Evolutionary conservation across 2,888 invertebrate genomes (phyloP), one percentile per base, ranked within the genome.

Genomic region (Drosophila silvestris): DNA sequence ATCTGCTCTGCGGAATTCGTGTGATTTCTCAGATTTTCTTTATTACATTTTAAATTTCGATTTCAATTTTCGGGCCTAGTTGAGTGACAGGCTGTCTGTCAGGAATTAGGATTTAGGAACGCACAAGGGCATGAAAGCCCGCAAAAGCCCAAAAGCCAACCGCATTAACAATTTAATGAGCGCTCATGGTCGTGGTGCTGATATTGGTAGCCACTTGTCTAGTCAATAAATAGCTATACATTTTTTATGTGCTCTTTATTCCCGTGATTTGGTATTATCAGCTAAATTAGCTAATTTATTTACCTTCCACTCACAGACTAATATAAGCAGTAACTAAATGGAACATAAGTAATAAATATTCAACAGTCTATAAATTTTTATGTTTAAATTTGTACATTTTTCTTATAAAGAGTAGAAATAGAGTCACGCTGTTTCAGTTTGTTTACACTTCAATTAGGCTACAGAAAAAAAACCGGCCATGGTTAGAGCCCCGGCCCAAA

Each of bases 161-260:
- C 84, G 59, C 82, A 85, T 85, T 84, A 89, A 79, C 79, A 86
- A 85, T 77, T 89, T 84, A 85, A 85, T 89, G 87, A 86, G 79
- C 71, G 41, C 74, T 79, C 69, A 62, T 68, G 63, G 59, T 26
- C 50, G 3, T 33, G 16, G 33, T 54, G 16, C 47, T 47, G 47
- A 16, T 54, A 71, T 67, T 56, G 70, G 66, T 76, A 85, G 83
- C 73, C 83, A 88, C 78, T 78, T 89, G 83, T 70, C 74, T 83
- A 72, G 77, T 69, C 81, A 78, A 75, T 79, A 80, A 80, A 75
- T 64, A 67, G 64, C 66, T 68, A 39, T 67, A 44, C 58, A 64
- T 50, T 59, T 75, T 76, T 64, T n/a, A 50, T 66, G 56, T 52
- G 84, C 62, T 66, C 35, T 47, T 65, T 30, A 51, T 35, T 32